These are phyloP conservation scores for Spatulosminthurus flaviceps DNA, from an alignment of 2,888 invertebrate genomes.

Conservation along the genomic window DNA sequence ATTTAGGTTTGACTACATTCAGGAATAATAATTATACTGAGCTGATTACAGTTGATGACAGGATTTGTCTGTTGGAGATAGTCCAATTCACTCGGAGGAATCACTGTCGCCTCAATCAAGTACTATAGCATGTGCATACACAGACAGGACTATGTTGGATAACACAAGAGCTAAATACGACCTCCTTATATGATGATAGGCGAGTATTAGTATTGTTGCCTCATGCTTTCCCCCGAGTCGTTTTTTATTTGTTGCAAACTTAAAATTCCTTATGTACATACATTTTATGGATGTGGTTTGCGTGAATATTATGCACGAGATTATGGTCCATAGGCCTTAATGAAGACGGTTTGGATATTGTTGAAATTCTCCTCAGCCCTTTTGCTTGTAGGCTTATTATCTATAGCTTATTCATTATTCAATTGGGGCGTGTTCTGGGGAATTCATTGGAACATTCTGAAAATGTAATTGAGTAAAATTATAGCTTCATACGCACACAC, in stretches of 20 bases:
- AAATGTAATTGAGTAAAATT: constrained; percentile 10
- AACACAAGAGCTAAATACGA: background rate
- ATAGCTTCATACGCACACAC: no score
- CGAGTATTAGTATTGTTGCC: no score
- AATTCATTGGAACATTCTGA: constrained; percentile 13
- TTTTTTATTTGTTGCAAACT: background rate
- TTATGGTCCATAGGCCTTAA: background rate
- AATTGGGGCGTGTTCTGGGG: constrained; percentile 1
- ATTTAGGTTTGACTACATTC: no score
- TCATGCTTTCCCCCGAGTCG: no score
- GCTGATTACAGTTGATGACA: constrained; percentile 29
- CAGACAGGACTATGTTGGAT: background rate
- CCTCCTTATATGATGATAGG: constrained; percentile 9
- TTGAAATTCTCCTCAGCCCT: constrained; percentile 9
- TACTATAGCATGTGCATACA: background rate
- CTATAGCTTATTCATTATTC: constrained; percentile 14
- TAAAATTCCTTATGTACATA: background rate
- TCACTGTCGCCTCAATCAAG: background rate
- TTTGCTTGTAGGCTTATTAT: constrained; percentile 13
- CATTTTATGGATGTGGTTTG: background rate
- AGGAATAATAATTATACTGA: constrained; percentile 14
- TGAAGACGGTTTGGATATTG: background rate
- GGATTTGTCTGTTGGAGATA: background rate
- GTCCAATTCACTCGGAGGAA: background rate
- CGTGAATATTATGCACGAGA: background rate